Evolutionary conservation across 2,113 vertebrate genomes (phyloP).

Genomic region (Psephotus haematonotus): DNA sequence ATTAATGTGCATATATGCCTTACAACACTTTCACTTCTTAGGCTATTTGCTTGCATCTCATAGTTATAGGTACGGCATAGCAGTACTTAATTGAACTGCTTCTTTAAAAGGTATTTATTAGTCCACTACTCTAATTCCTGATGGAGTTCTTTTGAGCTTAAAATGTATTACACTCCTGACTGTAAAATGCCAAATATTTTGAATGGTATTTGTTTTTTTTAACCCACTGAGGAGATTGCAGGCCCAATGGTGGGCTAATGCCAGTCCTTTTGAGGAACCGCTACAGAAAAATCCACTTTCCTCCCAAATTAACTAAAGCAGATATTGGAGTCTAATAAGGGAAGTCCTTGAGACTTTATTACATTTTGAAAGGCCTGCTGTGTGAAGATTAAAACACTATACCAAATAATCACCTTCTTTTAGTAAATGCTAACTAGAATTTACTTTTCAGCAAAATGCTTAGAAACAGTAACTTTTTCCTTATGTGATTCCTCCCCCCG

Average conservation of each 20-base stretch:
- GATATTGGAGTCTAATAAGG: background rate
- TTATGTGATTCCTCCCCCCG: background rate
- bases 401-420: background rate
- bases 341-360: background rate
- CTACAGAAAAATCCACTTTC: background rate
- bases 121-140: background rate
- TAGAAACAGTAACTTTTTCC: background rate
- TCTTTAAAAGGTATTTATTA: background rate
- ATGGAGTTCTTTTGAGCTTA: background rate
- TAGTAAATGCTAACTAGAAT: background rate
- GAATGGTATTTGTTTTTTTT: background rate
- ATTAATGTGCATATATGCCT: background rate
- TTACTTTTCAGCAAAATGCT: background rate
- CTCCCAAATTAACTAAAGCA: background rate
- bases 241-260: background rate
- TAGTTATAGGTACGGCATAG: background rate
- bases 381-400: background rate
- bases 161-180: background rate
- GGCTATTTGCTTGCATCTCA: background rate
- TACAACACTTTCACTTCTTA: background rate
- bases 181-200: background rate
- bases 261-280: background rate
- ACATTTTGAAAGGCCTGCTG: background rate
- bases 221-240: background rate
- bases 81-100: background rate